A percentile compares a stretch with the other conserved stretches of the same genome.
Conservation (phyloP, 2,888 invertebrate species). For the Chironomus tentans region DNA sequence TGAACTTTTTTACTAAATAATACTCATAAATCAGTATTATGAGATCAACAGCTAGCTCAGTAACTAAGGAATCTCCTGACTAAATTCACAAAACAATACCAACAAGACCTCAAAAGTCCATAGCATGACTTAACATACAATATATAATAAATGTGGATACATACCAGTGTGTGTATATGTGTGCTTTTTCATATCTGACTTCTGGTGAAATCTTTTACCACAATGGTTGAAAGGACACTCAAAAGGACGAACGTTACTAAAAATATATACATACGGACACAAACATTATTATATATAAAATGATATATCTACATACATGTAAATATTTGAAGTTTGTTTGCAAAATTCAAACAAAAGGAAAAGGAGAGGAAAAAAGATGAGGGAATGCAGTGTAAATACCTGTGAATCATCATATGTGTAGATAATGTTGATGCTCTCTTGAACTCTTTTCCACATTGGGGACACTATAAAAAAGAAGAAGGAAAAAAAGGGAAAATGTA, state of each 20-base stretch:
- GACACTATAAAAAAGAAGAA: not conserved
- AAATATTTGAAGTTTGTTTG: conserved; percentile 17
- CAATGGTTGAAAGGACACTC: conserved; percentile 5
- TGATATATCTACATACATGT: not conserved
- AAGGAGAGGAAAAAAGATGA: not conserved
- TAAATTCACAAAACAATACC: not conserved
- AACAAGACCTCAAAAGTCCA: not conserved
- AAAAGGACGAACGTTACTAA: conserved; percentile 7
- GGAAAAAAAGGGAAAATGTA: not conserved
- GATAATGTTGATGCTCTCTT: conserved; percentile 16
- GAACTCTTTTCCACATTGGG: conserved; percentile 12
- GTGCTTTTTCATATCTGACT: conserved; percentile 18
- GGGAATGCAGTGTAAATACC: conserved; percentile 1
- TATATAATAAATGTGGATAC: no score
- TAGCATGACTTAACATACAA: no score
- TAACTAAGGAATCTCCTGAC: no score
- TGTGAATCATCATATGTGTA: conserved; percentile 24
- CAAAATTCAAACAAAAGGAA: conserved; percentile 2
- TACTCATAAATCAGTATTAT: no score
- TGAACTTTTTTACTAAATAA: no score
- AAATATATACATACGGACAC: not conserved
- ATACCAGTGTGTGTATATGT: conserved; percentile 20
- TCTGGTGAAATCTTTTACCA: conserved; percentile 19
- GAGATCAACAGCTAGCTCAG: no score
- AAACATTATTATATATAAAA: no score